phyloP scores from a whole-genome alignment of 2,797 vertebrate species.

The Varecia variegata region DNA sequence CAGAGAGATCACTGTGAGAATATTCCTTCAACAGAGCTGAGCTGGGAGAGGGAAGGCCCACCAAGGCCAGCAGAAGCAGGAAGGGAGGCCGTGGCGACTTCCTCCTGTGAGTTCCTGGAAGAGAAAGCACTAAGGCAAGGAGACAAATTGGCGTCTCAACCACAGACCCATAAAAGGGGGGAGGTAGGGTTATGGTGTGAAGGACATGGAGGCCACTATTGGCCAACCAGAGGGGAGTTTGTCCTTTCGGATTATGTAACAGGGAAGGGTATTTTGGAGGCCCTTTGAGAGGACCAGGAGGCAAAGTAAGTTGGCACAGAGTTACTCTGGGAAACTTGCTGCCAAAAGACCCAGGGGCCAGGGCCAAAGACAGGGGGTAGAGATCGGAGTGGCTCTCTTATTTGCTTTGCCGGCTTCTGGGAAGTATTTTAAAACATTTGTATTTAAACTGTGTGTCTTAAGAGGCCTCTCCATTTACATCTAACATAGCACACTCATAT shows the following conservation, averaged over 20 bases:
- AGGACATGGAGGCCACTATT: background rate
- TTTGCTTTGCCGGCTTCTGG: conserved; percentile 49
- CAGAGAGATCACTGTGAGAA: background rate
- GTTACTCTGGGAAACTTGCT: conserved; percentile 3
- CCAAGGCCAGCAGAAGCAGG: background rate
- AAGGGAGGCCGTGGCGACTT: background rate
- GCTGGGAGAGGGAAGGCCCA: background rate
- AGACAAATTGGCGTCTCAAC: background rate
- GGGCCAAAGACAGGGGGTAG: background rate
- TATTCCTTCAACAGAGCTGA: background rate
- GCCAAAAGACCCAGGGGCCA: background rate
- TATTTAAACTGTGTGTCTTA: conserved; percentile 29
- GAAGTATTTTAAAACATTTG: conserved; percentile 50
- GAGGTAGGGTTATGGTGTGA: background rate
- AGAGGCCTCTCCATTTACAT: conserved; percentile 8
- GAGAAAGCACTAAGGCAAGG: background rate
- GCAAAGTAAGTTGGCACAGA: background rate
- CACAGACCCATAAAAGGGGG: background rate
- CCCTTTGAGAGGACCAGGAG: background rate
- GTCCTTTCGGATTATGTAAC: conserved; percentile 6
- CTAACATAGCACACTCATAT: background rate
- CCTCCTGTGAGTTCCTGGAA: conserved; percentile 47
- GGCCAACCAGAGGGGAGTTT: background rate
- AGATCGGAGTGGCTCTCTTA: background rate
- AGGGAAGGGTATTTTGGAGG: conserved; percentile 24